phyloP scores from a whole-genome alignment of 2,888 invertebrate genomes.

The Yponomeuta evonymella region DNA sequence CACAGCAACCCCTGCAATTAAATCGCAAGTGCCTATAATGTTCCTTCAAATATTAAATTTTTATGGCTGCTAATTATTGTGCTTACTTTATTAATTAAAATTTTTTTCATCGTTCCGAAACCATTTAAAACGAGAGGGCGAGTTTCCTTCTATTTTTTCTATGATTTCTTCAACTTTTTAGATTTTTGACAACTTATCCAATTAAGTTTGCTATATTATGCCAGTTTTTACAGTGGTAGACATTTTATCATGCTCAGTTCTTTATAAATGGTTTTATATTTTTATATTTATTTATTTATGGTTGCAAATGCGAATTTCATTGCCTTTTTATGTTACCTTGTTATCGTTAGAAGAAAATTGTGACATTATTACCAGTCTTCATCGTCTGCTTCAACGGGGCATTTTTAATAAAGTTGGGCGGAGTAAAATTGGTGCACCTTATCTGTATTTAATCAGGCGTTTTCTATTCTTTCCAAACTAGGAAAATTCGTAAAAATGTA shows the following conservation, averaged over 20 bases:
- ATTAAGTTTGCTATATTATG: not conserved
- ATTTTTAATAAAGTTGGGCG: too few relatives aligned
- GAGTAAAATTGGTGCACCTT: too few relatives aligned
- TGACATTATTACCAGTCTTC: not conserved
- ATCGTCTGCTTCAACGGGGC: not conserved
- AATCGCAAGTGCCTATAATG: not conserved
- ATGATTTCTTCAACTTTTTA: not conserved
- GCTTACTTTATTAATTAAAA: not conserved
- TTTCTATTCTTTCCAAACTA: too few relatives aligned
- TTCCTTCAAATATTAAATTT: slow-evolving; percentile 10
- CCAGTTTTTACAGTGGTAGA: too few relatives aligned
- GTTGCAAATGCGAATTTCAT: not conserved
- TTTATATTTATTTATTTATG: too few relatives aligned
- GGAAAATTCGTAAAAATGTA: too few relatives aligned
- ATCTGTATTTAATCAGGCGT: too few relatives aligned
- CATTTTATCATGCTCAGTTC: too few relatives aligned
- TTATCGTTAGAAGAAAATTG: not conserved
- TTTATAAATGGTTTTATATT: too few relatives aligned
- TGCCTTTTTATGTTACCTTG: not conserved
- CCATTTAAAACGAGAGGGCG: not conserved
- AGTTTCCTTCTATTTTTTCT: not conserved
- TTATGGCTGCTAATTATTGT: slow-evolving; percentile 4
- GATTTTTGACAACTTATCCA: not conserved
- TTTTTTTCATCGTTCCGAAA: not conserved
- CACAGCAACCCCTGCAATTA: not conserved